These are phyloP conservation scores for Sebastes cheni DNA, from an alignment of 2,797 vertebrate genomes.

Conservation along the genomic window DNA sequence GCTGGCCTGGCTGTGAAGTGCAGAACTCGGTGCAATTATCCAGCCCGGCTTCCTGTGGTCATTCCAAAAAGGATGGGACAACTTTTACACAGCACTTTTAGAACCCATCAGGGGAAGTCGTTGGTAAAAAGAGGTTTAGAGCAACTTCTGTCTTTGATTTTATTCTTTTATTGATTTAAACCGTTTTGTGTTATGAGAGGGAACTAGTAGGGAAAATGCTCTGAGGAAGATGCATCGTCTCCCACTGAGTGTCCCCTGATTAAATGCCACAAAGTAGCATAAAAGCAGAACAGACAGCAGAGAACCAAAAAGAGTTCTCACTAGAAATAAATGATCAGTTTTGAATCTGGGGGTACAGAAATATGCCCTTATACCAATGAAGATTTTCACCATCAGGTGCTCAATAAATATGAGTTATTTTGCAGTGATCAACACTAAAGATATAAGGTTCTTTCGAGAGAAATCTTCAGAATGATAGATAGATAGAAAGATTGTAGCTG, in stretches of 20 bases:
- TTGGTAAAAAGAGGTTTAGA: conserved; percentile 7
- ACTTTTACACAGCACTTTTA: conserved; percentile 19
- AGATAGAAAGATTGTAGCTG: neutral
- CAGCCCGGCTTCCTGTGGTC: conserved; percentile 20
- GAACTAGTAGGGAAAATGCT: conserved; percentile 4
- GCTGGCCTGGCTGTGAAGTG: conserved; percentile 3
- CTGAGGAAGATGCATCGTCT: conserved; percentile 15
- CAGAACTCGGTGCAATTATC: conserved; percentile 7
- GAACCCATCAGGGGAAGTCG: conserved; percentile 25
- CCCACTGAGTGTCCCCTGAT: conserved; percentile 37
- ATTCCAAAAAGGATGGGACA: conserved; percentile 21
- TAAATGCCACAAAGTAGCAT: neutral
- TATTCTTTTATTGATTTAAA: conserved; percentile 16
- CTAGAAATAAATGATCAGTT: neutral
- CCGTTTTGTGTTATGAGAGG: neutral
- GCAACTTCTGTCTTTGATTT: conserved; percentile 14
- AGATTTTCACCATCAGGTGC: neutral
- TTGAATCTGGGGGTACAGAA: neutral
- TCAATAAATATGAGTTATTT: neutral
- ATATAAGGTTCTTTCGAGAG: neutral
- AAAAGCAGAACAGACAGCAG: conserved; percentile 20
- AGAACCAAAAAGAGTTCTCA: conserved; percentile 7
- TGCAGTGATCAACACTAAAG: neutral
- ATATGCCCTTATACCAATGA: neutral
- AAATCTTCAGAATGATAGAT: neutral